These are phyloP conservation scores for Intellagama lesueurii DNA, from an alignment of 2,797 vertebrate species.

Conservation along the genomic window DNA sequence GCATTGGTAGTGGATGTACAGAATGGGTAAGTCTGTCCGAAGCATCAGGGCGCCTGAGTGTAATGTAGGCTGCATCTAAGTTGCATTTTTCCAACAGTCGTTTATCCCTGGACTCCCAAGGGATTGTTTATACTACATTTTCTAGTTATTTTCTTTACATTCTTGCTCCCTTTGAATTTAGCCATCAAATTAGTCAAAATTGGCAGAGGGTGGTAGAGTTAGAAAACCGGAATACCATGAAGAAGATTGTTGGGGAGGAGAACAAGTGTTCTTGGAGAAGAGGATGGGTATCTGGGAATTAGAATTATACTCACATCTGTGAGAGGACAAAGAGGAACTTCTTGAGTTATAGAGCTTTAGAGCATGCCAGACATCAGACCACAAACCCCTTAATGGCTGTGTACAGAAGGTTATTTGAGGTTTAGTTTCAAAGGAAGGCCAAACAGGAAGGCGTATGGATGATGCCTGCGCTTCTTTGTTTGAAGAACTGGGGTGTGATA, in stretches of 20 bases:
- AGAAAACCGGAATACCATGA: neutral
- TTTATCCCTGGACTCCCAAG: neutral
- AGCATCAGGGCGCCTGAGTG: neutral
- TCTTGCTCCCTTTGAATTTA: neutral
- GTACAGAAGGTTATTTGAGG: neutral
- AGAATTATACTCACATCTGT: neutral
- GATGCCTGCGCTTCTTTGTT: too few relatives aligned
- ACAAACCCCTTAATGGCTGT: neutral
- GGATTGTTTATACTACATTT: neutral
- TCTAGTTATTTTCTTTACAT: neutral
- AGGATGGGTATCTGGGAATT: neutral
- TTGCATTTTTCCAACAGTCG: neutral
- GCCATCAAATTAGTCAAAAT: neutral
- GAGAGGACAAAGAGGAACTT: neutral
- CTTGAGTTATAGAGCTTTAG: neutral
- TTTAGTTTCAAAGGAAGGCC: too few relatives aligned
- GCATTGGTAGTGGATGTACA: constrained; percentile 94
- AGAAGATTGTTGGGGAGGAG: neutral
- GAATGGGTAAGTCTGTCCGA: constrained; percentile 85
- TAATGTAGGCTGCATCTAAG: neutral
- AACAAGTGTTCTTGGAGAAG: neutral
- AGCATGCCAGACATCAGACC: neutral
- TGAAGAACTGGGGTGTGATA: too few relatives aligned
- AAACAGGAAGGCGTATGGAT: too few relatives aligned
- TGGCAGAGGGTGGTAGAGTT: neutral